Conservation (phyloP, 2,797 vertebrate genomes). For the Lepilemur ruficaudatus region DNA sequence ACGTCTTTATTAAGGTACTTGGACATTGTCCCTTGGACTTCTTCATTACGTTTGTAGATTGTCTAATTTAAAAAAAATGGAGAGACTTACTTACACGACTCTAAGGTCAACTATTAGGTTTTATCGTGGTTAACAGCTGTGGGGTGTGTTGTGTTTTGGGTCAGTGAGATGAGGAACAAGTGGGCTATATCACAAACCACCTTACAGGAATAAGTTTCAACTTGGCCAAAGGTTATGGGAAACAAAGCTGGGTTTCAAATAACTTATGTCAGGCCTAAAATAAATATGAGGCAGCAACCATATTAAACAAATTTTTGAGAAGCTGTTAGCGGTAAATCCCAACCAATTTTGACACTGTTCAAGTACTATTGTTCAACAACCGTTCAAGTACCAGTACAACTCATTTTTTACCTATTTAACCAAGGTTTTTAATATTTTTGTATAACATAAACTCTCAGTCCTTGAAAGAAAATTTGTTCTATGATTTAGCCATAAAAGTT, state of each 20-base stretch:
- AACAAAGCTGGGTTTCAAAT: neutral
- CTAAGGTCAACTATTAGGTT: too few relatives aligned
- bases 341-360: neutral
- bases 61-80: neutral
- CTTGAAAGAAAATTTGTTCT: neutral
- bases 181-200: neutral
- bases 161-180: neutral
- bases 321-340: neutral
- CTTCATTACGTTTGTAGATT: rapidly evolving
- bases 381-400: neutral
- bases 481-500: neutral
- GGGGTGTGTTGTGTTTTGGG: neutral
- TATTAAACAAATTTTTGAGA: neutral
- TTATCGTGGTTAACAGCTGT: too few relatives aligned
- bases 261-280: neutral
- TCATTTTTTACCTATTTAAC: neutral
- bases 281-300: neutral
- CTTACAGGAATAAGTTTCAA: neutral
- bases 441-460: neutral
- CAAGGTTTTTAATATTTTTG: neutral
- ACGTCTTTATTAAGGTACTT: too few relatives aligned
- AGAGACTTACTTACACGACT: neutral
- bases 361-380: neutral
- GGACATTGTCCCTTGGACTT: neutral
- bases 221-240: neutral